Evolutionary conservation across 2,113 vertebrate genomes (phyloP), one percentile per base, ranked within the genome.

Genomic region (Sander lucioperca): DNA sequence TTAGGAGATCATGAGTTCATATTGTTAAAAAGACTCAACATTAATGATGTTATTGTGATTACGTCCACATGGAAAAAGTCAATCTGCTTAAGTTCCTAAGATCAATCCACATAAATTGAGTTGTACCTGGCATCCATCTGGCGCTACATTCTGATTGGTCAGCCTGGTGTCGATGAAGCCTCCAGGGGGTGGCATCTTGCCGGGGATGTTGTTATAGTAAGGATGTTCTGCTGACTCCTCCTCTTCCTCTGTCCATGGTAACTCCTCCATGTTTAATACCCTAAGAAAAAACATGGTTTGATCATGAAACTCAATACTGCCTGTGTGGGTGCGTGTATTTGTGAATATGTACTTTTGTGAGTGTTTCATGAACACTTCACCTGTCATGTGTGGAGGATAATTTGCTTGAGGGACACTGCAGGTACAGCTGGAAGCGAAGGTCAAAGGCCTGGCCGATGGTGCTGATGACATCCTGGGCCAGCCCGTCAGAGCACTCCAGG

Each of bases 371-470:
- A 74, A 30, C 43, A 4, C 27, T 95, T 95, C 84, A 98, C 98
- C 97, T 97, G 51, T 98, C 97, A 3, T 97, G 97, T 61, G 97
- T 94, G 70, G 95, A 87, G 5, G 97, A 91, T 45, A 96, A 93
- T 92, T 98, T 99, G 92, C 85, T 94, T 79, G 97, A 95, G 64
- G 98, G 98, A 89, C 96, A 99, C 83, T 96, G 96, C 82, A 99
- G 91, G 82, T 99, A 99, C 88, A 97, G 97, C 93, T 99, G 98
- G 94, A 99, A 99, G 83, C 98, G 97, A 68, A 99, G 97, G 90
- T 99, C 98, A 0, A 99, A 99, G 0, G 98, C 98, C 94, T 99
- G 98, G 58, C 97, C 98, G 2, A 99, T 99, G 79, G 97, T 97
- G 77, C 97, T 96, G 86, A 99, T 99, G 80, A 99, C 97, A 63